These are phyloP conservation scores for Morpho achilles DNA, from an alignment of 2,888 invertebrate species.

Conservation along the genomic window DNA sequence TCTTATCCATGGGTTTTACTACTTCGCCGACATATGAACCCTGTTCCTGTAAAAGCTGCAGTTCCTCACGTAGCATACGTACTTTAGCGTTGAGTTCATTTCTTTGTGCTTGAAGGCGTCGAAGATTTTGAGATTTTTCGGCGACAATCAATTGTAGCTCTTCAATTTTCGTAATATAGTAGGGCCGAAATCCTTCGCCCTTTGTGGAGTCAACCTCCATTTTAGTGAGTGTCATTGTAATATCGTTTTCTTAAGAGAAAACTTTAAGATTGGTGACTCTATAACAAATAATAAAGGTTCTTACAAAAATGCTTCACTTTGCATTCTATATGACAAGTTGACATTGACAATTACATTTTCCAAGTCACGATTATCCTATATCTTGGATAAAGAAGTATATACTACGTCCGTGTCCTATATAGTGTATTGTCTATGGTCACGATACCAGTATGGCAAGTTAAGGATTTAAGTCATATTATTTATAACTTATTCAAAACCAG, in stretches of 20 bases:
- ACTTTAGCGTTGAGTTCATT: constrained; percentile 99
- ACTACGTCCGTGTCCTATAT: too few species aligned
- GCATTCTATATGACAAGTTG: too few species aligned
- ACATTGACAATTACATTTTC: too few species aligned
- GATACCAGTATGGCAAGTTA: too few species aligned
- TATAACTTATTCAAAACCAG: too few species aligned
- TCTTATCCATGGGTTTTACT: constrained; percentile 99
- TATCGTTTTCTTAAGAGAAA: not conserved
- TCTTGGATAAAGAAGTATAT: too few species aligned
- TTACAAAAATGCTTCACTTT: too few species aligned
- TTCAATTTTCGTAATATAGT: constrained; percentile 98
- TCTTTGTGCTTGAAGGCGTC: constrained; percentile 97
- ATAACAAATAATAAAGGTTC: too few species aligned
- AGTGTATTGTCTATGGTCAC: too few species aligned
- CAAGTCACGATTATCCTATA: too few species aligned
- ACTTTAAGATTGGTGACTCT: too few species aligned
- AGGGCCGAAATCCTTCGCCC: constrained; percentile 95
- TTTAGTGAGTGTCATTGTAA: constrained; percentile 68
- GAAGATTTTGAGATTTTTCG: constrained; percentile 98
- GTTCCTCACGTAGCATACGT: constrained; percentile 97
- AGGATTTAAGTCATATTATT: too few species aligned
- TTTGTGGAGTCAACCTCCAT: constrained; percentile 87
- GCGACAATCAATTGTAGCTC: constrained; percentile 96
- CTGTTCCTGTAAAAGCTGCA: constrained; percentile 97
- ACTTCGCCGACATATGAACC: constrained; percentile 99